Percentiles rank a stretch among this genome's conserved stretches.
phyloP scores from a whole-genome alignment of 2,113 vertebrate genomes.

The Burhinus bistriatus region DNA sequence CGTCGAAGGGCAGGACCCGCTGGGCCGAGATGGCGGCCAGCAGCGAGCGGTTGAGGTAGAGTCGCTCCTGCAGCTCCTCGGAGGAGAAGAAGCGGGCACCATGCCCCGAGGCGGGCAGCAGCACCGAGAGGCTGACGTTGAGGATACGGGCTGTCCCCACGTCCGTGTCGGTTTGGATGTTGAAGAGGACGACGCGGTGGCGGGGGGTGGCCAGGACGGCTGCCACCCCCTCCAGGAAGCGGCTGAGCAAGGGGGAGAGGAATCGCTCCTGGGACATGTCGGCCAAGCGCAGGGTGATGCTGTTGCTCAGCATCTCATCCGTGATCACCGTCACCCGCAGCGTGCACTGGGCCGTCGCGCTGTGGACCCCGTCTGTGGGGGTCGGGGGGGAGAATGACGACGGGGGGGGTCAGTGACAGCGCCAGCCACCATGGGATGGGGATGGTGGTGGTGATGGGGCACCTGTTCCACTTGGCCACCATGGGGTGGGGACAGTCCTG shows the following conservation, averaged over 20 bases:
- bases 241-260: slow-evolving; percentile 87
- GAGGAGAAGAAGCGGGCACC: slow-evolving; percentile 82
- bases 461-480: rapidly evolving
- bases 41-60: slow-evolving; percentile 94
- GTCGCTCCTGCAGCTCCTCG: slow-evolving; percentile 91
- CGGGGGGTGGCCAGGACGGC: slow-evolving; percentile 84
- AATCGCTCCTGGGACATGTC: slow-evolving; percentile 93
- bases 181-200: slow-evolving; percentile 89
- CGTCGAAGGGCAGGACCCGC: slow-evolving; percentile 93
- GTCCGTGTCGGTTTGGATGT: slow-evolving; percentile 90
- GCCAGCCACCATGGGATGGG: rapidly evolving
- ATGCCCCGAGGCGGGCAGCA: slow-evolving; percentile 49
- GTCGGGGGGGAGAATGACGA: rapidly evolving
- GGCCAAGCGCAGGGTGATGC: slow-evolving; percentile 91
- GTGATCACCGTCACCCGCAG: slow-evolving; percentile 95
- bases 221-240: slow-evolving; percentile 91
- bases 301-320: slow-evolving; percentile 96
- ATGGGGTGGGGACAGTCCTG: rapidly evolving
- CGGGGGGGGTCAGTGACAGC: background rate
- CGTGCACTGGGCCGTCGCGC: slow-evolving; percentile 87
- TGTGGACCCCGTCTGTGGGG: slow-evolving; percentile 86
- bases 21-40: slow-evolving; percentile 85
- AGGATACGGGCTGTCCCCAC: slow-evolving; percentile 87
- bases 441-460: background rate
- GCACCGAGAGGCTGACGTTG: slow-evolving; percentile 92